Evolutionary conservation across 2,888 invertebrate species (phyloP), one percentile per base, ranked within the genome.

Genomic region (Ashinkailepas kermadecensis): DNA sequence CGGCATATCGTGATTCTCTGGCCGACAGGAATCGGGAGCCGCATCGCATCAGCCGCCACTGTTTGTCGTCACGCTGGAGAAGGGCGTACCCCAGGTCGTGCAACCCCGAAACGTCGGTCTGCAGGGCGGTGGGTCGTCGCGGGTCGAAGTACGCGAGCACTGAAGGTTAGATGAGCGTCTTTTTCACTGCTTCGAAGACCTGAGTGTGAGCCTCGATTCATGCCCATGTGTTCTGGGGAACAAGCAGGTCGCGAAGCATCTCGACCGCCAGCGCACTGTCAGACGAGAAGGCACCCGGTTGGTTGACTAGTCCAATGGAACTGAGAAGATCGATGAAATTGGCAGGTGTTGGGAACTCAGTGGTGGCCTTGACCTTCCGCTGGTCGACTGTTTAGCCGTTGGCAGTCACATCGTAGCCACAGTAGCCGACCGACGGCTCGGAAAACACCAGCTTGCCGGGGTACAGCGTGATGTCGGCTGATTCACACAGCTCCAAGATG

Each of bases 61-160:
- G 56, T 18, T 39, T 13, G 39, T 23, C 39, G 56, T 82, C 79
- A 39, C 57, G 59, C 58, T 82, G 79, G 2, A 82, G 58, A 21
- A 83, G 74, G 10, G 74, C 78, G n/a, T 57, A 82, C 12, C 82
- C 83, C 18, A 82, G 80, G 74, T 80, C 83, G 54, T 74, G 18
- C 57, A 78, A 59, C 57, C 80, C 62, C 1, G 82, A 67, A 21
- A 80, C 83, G 65, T 82, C 82, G 9, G 82, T 82, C 54, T 59
- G 80, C 25, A 83, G n/a, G 39, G 59, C 74, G 13, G 82, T 74
- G 23, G 81, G 79, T 1, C 39, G 67, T 13, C 12, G 56, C 12
- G 79, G 83, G 81, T 82, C 80, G 59, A 83, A 81, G 13, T 80
- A 78, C 4, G 54, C 67, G 6, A 83, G 81, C 9, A 81, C 58